Base-by-base conservation (phyloP, 2,888 invertebrate genomes). In the Myopa testacea region DNA sequence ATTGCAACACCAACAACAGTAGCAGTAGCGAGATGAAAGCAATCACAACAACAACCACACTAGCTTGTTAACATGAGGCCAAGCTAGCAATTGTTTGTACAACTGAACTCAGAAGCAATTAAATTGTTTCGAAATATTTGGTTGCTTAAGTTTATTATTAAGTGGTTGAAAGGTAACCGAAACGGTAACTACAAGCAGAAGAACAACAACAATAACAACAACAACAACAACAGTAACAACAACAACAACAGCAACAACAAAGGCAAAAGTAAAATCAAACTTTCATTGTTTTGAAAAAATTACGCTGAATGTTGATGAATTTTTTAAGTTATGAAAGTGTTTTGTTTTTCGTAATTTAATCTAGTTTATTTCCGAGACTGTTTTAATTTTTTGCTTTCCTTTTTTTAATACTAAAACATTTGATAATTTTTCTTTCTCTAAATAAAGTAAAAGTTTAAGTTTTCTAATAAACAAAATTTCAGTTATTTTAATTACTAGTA, bases 71-170 rank as follows among this genome's bases (percentile, higher is more conserved):
- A 38, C 34, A 16, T 14, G 14, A 16, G 34, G 34, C 37, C 14
- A 65, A 38, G 10, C 7, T 63, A 52, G 50, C 38, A 62, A 69
- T 62, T 62, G 68, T 45, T 76, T 34, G 14, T 38, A 75, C 60
- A 58, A 60, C 40, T 67, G 55, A 75, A 67, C 52, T 67, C 50
- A 14, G 60, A 40, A 62, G 40, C 62, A 38, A 73, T 75, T 65
- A 52, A 62, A 45, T 34, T 65, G 38, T 67, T 75, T 67, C 55
- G n/a, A 75, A 75, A 75, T 67, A 38, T 10, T 75, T 37, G 50
- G 55, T 65, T 75, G 50, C 74, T 37, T 34, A 55, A 37, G 38
- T 37, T 58, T 45, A 12, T 63, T 72, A n/a, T 12, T 38, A 55
- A 55, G 55, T 45, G 10, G 62, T 65, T 65, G n/a, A 55, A 14